phyloP scores from a whole-genome alignment of 2,113 vertebrate genomes.

The Ia io region DNA sequence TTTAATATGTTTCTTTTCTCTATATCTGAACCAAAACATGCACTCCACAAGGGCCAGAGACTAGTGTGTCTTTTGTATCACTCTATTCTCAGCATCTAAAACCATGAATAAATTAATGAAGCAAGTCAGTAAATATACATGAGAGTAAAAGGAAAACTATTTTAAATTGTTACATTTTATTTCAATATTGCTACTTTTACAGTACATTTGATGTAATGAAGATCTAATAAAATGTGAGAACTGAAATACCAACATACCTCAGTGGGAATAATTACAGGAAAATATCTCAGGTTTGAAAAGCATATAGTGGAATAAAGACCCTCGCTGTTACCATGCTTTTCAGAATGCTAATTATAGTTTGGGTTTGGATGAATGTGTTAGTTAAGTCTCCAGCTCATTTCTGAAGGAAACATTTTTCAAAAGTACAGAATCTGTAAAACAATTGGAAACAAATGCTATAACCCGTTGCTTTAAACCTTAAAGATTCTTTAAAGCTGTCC shows the following conservation, averaged over 20 bases:
- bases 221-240: background rate
- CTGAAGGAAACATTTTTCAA: slow-evolving; percentile 35
- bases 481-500: slow-evolving; percentile 68
- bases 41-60: background rate
- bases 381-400: slow-evolving; percentile 50
- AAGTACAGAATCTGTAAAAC: background rate
- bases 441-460: slow-evolving; percentile 70
- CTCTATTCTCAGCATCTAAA: background rate
- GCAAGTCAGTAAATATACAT: background rate
- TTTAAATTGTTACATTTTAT: background rate
- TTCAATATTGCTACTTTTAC: background rate
- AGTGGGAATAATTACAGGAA: background rate
- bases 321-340: background rate
- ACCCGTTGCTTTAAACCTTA: slow-evolving; percentile 59
- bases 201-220: background rate
- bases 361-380: slow-evolving; percentile 46
- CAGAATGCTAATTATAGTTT: slow-evolving; percentile 39
- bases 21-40: background rate
- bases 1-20: background rate
- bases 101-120: background rate
- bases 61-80: background rate
- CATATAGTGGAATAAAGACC: background rate
- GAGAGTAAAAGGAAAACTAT: background rate
- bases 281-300: background rate
- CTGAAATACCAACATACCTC: background rate